Base-by-base conservation (phyloP, 2,113 vertebrate genomes). In the Stigmatopora argus region DNA sequence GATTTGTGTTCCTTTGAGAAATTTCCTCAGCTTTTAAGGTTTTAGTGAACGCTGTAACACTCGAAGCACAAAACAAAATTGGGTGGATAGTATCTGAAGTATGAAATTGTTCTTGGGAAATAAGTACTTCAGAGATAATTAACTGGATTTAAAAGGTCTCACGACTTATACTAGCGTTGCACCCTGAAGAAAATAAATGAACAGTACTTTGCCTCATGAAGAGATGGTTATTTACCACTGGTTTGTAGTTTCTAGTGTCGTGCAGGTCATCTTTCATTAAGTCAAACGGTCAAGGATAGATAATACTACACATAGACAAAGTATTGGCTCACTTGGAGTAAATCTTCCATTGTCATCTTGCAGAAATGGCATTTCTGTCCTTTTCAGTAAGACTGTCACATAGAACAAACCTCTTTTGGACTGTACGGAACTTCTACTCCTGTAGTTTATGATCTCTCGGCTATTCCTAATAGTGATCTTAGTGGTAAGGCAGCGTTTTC, bases 1-100 rank as follows among this genome's bases (percentile, higher is more conserved):
- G 77, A 84, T 87, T 78, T 82, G 78, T 79, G 75, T 69, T 79
- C 68, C 78, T 72, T 72, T 77, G 81, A 83, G 73, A 69, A 77
- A 76, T 53, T n/a, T 51, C 14, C 49, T 8, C 18, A 68, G 19
- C 62, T 69, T 69, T 56, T 7, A 64, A 44, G 49, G 53, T 74
- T 77, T 71, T 69, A 73, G 82, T 77, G 63, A 62, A 60, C 75
- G 72, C 53, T 66, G 71, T 63, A 69, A 66, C 46, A 67, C 71
- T 67, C 60, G 18, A 13, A 69, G 56, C 67, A 69, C 56, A 72
- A 69, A 76, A 69, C 67, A 70, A 64, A 71, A 41, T 10, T 18
- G 57, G 17, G 23, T 4, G 38, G 57, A 31, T 9, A 34, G 23
- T 62, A 56, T n/a, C 7, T 70, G 19, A 71, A 41, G 63, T 26